These are phyloP conservation scores for Sandelia bainsii DNA, from an alignment of 2,797 vertebrate genomes.

Conservation along the genomic window DNA sequence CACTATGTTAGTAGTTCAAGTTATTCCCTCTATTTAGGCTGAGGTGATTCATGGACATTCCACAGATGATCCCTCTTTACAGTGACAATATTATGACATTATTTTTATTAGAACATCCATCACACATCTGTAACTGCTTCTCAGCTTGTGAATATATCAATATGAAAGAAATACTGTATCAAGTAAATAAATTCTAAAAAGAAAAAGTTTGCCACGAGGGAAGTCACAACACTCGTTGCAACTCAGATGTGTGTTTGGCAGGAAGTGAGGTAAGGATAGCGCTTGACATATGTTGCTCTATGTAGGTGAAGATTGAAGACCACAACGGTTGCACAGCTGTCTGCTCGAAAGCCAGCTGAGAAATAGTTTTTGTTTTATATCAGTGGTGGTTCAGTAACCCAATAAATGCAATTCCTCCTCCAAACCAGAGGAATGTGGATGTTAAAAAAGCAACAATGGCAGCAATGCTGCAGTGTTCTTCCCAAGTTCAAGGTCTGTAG, in stretches of 20 bases:
- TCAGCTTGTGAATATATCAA: not conserved
- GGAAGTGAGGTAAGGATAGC: constrained; percentile 20
- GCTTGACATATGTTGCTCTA: constrained; percentile 5
- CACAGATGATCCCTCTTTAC: not conserved
- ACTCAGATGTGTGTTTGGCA: constrained; percentile 15
- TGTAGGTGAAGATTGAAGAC: constrained; percentile 21
- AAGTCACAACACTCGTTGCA: constrained; percentile 9
- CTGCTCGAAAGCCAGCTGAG: constrained; percentile 14
- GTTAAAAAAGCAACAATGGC: constrained; percentile 9
- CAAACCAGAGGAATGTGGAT: constrained; percentile 6
- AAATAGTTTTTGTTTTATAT: constrained; percentile 5
- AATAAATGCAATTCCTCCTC: not conserved
- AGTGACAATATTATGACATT: not conserved
- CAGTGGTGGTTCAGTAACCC: not conserved
- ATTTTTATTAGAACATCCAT: not conserved
- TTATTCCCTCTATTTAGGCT: not conserved
- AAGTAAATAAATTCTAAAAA: not conserved
- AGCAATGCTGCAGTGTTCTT: constrained; percentile 44
- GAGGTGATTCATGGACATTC: constrained; percentile 2
- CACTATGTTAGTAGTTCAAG: not conserved
- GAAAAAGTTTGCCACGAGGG: not conserved
- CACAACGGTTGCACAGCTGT: constrained; percentile 19
- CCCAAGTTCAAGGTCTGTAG: constrained; percentile 11
- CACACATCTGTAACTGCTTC: constrained; percentile 1
- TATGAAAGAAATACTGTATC: not conserved